A percentile compares a stretch with the other conserved stretches of the same genome.
phyloP scores from a whole-genome alignment of 2,113 vertebrate genomes.

The Narcine bancroftii region DNA sequence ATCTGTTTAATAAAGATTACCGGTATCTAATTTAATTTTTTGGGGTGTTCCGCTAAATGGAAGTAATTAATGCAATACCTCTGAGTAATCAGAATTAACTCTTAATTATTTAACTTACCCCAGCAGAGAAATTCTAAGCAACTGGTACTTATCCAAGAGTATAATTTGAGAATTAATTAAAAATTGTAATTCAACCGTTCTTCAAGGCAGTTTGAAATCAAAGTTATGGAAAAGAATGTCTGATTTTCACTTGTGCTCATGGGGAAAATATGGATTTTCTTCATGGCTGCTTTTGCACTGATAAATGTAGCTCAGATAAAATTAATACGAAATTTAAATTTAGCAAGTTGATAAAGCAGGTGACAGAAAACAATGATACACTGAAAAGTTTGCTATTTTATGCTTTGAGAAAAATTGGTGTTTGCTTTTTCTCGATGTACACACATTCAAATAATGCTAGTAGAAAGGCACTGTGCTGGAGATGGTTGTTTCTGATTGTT shows the following conservation, averaged over 20 bases:
- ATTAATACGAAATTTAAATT: not conserved
- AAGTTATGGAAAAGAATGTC: not conserved
- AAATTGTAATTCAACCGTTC: not conserved
- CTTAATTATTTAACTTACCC: not conserved
- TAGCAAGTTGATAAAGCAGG: not conserved
- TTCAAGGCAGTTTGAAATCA: not conserved
- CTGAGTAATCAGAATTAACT: slow-evolving; percentile 1
- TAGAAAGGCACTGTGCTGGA: not conserved
- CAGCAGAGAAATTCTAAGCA: not conserved
- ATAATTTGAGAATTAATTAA: slow-evolving; percentile 21
- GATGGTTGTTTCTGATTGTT: not conserved
- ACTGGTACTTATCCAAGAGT: not conserved
- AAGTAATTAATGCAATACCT: not conserved
- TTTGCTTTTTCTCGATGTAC: not conserved
- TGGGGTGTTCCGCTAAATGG: not conserved
- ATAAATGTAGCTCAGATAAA: not conserved
- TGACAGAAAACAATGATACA: not conserved
- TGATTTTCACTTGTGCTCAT: not conserved
- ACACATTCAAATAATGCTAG: not conserved
- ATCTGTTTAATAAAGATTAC: not conserved
- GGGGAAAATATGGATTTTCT: not conserved
- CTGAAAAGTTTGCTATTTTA: not conserved
- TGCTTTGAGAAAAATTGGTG: not conserved
- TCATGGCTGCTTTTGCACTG: not conserved
- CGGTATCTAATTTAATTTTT: slow-evolving; percentile 8